These are phyloP conservation scores for Montipora foliosa DNA, from an alignment of 64 coral and sea anemone genomes.

Conservation along the genomic window DNA sequence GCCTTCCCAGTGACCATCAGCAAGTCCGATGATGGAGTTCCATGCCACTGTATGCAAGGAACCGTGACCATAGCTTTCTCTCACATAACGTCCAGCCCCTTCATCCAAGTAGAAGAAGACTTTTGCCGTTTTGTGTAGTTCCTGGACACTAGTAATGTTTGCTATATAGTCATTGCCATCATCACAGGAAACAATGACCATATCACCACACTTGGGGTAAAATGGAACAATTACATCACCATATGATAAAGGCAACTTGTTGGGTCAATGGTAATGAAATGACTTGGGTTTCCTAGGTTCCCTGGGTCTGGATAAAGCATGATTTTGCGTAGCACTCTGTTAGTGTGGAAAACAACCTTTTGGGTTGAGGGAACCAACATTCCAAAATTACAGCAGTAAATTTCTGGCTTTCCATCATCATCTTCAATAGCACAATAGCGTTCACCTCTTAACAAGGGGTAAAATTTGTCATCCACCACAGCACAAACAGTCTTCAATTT, in stretches of 20 bases:
- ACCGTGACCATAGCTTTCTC: not conserved
- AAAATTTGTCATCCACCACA: not conserved
- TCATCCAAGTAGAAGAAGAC: not conserved
- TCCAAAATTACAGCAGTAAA: not conserved
- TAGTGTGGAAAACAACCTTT: not conserved
- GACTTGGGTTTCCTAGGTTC: not conserved
- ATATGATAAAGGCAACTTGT: not conserved
- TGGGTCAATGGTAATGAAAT: not conserved
- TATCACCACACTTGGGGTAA: not conserved
- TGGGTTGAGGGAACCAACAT: not conserved
- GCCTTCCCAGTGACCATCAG: not conserved
- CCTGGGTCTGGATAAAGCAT: constrained; percentile 7
- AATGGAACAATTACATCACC: not conserved
- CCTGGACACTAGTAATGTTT: not conserved
- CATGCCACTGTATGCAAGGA: not conserved
- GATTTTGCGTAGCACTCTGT: not conserved
- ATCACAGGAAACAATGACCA: not conserved
- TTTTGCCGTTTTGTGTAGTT: not conserved
- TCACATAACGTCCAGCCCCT: not conserved
- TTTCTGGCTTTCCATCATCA: not conserved
- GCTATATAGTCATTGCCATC: not conserved
- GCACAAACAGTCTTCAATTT: not conserved
- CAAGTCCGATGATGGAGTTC: not conserved
- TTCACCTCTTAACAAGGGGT: not conserved
- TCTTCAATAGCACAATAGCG: not conserved